Base-by-base conservation (phyloP, 1,140 invertebrate genomes). In the Drosophila aff. region DNA sequence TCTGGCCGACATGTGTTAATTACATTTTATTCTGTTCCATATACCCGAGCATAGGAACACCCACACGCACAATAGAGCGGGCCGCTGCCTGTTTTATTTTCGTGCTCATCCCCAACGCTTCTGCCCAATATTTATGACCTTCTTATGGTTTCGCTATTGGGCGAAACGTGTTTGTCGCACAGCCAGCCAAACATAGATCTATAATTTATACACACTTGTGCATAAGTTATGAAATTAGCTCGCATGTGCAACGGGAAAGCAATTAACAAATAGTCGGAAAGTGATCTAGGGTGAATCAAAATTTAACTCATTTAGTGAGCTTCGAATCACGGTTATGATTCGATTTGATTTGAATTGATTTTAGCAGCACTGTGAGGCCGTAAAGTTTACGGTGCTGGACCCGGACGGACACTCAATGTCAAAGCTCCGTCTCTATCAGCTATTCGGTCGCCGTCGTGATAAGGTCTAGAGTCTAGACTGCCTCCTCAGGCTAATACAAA, bases 121-220 rank as follows among this genome's bases (percentile, higher is more conserved):
- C 55, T 76, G 68, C 61, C 73, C 85, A 65, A 87, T 81, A 75
- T 87, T 67, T 75, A 43, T 78, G 85, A 89, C 84, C 77, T 89
- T 90, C 81, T 90, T 89, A 89, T 89, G 84, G 84, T 89, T 89
- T 89, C 82, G 62, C 81, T 66, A 60, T 64, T 75, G 55, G 63
- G 60, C 46, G 47, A 85, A 85, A 87, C 84, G 80, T 89, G 83
- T 76, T 81, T 89, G 78, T 77, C 71, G 55, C 86, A 80, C 71
- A 57, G 18, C 40, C 44, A 69, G 40, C 41, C 47, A 55, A 49
- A 41, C 59, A 41, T 44, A 69, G 58, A 33, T 65, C 40, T 53
- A 58, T 43, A 60, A 49, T 65, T 46, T 58, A 76, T 61, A 55
- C 38, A 57, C 41, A 33, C 49, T 11, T 68, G 33, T 44, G 38